Base-by-base conservation (phyloP, 2,113 vertebrate genomes). In the Lepisosteus osseus region DNA sequence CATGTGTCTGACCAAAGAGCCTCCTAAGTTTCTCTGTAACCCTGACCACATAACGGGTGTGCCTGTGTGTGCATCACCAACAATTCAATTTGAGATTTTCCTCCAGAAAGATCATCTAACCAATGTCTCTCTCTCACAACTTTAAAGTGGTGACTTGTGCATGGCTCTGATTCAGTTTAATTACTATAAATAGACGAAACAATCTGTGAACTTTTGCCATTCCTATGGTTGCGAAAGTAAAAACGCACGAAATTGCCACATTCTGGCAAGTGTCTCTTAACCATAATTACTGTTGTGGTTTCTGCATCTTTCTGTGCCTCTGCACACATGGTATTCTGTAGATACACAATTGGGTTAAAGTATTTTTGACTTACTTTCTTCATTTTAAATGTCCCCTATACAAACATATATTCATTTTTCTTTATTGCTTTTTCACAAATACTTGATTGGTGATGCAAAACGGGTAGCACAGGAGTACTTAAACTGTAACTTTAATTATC, bases 151-250 rank as follows among this genome's bases (percentile, higher is more conserved):
- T 62, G 40, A 62, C 29, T 17, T 29, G 9, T 69, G 54, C 54
- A 69, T 40, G 67, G 17, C 51, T 56, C 54, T 14, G 67, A 54
- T 69, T 15, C 3, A 44, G 17, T 57, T 69, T 59, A 14, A 12
- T 71, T 43, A 12, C 43, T 63, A 62, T 29, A 71, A 71, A 71
- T 71, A 63, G 61, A 51, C 1, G 2, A 8, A 62, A 63, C 17
- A 40, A 61, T 54, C 55, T 71, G 69, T 45, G 56, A 71, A 61
- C 68, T 43, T 69, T 61, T 59, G 55, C 68, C 68, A 69, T 69
- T 59, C 59, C 42, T 54, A 69, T 6, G 6, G n/a, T 67, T 51
- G 51, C 47, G 11, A 11, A 51, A 59, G 15, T 54, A 43, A 69
- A 69, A 44, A 41, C 6, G 11, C 7, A 55, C 17, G 9, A n/a